Evolutionary conservation across 2,797 vertebrate species (phyloP).

Genomic region (Myotis myotis): DNA sequence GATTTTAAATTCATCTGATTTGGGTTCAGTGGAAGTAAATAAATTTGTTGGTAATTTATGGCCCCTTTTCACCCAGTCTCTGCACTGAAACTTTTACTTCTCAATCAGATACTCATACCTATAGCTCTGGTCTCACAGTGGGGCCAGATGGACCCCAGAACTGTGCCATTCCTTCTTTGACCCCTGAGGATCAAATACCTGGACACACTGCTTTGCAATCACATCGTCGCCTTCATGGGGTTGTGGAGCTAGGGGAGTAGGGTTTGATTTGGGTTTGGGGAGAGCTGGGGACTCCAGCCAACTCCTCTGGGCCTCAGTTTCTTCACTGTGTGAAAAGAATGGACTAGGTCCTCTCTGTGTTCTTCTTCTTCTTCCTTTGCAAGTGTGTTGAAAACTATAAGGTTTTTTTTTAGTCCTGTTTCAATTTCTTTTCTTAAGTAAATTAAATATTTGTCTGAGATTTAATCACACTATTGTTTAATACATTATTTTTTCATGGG

Average conservation of each 20-base stretch:
- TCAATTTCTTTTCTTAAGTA: conserved; percentile 1
- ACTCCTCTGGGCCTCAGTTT: background rate
- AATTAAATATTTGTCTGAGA: conserved; percentile 3
- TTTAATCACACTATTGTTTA: background rate
- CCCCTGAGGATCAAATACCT: background rate
- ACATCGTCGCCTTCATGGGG: background rate
- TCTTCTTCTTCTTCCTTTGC: background rate
- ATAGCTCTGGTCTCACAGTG: background rate
- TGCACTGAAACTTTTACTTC: background rate
- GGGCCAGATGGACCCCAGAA: background rate
- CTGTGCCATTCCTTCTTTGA: background rate
- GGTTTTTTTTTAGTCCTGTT: background rate
- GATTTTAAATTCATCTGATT: background rate
- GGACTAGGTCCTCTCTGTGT: background rate
- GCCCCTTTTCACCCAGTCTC: background rate
- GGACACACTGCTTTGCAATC: background rate
- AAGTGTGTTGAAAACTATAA: background rate
- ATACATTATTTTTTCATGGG: background rate
- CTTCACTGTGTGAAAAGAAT: background rate
- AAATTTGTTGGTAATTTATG: background rate
- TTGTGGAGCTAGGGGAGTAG: background rate
- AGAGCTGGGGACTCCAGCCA: background rate
- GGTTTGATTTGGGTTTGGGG: background rate
- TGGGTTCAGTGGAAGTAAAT: background rate
- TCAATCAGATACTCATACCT: background rate